Percentiles rank a stretch among this genome's conserved stretches.
phyloP scores from a whole-genome alignment of 2,888 invertebrate genomes.

The Heteropelma amictum region DNA sequence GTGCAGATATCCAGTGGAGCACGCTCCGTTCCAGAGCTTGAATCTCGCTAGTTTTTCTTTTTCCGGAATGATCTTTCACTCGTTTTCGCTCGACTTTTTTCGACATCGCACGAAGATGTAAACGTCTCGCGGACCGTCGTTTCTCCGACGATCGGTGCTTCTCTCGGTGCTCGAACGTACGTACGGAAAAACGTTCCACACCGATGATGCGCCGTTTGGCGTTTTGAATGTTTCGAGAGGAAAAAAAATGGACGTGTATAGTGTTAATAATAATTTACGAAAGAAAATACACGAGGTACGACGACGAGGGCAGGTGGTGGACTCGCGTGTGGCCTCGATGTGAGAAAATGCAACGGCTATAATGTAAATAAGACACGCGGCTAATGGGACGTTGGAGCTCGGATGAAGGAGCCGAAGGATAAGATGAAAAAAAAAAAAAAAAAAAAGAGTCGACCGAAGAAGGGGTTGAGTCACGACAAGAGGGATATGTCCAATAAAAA shows the following conservation, averaged over 20 bases:
- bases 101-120: too few relatives aligned
- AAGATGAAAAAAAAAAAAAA: constrained; percentile 13
- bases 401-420: constrained; percentile 23
- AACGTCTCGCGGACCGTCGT: too few relatives aligned
- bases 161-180: too few relatives aligned
- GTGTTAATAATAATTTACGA: background rate
- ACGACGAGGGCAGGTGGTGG: constrained; percentile 21
- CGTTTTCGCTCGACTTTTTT: too few relatives aligned
- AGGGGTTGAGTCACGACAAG: constrained; percentile 16
- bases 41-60: background rate
- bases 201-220: too few relatives aligned
- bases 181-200: too few relatives aligned
- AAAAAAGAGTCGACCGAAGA: constrained; percentile 3
- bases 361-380: constrained; percentile 42
- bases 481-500: constrained; percentile 32
- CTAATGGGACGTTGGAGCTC: constrained; percentile 35
- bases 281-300: background rate
- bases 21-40: background rate
- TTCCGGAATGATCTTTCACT: too few relatives aligned
- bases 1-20: too few relatives aligned
- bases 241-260: background rate
- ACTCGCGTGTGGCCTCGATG: constrained; percentile 51
- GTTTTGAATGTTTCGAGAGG: background rate
- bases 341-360: constrained; percentile 36
- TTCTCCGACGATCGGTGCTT: too few relatives aligned